These are phyloP conservation scores for Perca flavescens DNA, from an alignment of 2,113 vertebrate genomes.

Conservation along the genomic window DNA sequence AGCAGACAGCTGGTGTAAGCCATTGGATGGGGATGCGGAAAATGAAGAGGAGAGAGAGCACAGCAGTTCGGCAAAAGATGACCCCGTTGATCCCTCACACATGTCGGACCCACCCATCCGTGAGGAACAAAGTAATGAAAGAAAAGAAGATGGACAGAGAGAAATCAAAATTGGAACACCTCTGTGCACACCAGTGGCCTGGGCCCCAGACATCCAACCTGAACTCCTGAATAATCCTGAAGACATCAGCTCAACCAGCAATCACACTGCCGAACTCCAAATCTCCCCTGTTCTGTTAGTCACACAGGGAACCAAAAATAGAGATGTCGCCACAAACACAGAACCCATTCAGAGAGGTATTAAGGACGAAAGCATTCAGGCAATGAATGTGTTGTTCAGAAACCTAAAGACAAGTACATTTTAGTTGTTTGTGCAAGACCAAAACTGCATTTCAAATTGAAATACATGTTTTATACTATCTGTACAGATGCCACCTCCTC, in stretches of 20 bases:
- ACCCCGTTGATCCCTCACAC: too few relatives aligned
- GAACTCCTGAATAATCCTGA: neutral
- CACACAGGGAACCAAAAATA: neutral
- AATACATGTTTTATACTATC: neutral
- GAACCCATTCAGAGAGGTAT: neutral
- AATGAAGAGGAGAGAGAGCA: too few relatives aligned
- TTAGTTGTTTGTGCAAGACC: neutral
- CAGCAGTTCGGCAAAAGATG: too few relatives aligned
- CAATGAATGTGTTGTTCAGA: neutral
- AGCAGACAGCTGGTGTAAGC: too few relatives aligned
- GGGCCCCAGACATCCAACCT: neutral
- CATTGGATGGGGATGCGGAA: too few relatives aligned
- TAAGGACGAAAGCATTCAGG: neutral
- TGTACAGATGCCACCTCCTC: neutral
- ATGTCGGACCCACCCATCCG: too few relatives aligned
- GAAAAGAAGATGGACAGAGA: neutral
- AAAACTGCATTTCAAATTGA: neutral
- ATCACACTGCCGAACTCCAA: neutral
- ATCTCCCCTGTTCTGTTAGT: neutral
- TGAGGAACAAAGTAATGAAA: neutral
- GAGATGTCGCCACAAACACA: neutral
- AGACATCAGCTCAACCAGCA: too few relatives aligned
- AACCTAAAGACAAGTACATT: neutral
- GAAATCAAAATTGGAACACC: neutral
- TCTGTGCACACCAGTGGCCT: neutral